These are phyloP conservation scores for Pteronura brasiliensis DNA, from an alignment of 2,113 vertebrate species.

Conservation along the genomic window DNA sequence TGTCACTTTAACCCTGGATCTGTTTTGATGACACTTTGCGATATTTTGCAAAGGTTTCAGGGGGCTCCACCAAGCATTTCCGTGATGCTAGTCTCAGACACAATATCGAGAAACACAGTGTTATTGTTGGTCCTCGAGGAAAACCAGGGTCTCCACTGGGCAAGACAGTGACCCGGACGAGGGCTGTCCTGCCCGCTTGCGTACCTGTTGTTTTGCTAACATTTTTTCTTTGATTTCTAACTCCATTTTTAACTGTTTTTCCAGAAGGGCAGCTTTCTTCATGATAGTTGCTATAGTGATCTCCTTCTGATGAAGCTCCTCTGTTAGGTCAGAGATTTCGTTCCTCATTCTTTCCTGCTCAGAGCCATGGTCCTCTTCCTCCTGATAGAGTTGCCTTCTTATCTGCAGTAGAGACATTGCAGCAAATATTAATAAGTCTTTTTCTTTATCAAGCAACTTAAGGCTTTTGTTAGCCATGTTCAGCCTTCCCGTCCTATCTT, in stretches of 20 bases:
- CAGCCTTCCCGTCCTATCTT: background rate
- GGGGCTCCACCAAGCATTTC: background rate
- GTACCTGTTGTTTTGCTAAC: conserved; percentile 85
- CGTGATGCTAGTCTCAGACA: conserved; percentile 36
- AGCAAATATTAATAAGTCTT: conserved; percentile 48
- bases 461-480: background rate
- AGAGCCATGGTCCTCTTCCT: conserved; percentile 71
- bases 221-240: conserved; percentile 84
- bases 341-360: conserved; percentile 82
- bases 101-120: background rate
- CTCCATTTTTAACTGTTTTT: conserved; percentile 85
- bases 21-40: background rate
- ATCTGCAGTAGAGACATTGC: conserved; percentile 78
- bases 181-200: conserved; percentile 30
- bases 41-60: background rate
- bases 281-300: conserved; percentile 86
- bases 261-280: conserved; percentile 84
- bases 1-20: conserved; percentile 15
- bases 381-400: conserved; percentile 75
- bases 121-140: background rate
- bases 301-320: conserved; percentile 85
- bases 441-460: conserved; percentile 8
- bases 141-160: background rate
- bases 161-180: conserved; percentile 17
- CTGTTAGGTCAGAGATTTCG: conserved; percentile 83